Base-by-base conservation (phyloP, 2,113 vertebrate genomes). In the Pteruthius melanotis region DNA sequence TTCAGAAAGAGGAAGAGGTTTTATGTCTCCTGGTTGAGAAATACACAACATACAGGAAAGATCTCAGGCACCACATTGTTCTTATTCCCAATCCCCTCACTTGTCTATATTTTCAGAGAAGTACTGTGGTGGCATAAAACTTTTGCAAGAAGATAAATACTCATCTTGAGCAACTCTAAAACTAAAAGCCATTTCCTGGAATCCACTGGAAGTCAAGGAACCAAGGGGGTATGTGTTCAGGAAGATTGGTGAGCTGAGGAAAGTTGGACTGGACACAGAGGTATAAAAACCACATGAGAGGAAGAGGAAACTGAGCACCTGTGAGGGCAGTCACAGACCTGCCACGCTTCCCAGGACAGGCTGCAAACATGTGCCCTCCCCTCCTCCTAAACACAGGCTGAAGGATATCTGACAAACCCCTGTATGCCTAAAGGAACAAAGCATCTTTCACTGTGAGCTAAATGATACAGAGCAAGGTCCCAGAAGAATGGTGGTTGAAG, bases 291-390 rank as follows among this genome's bases (percentile, higher is more conserved):
- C 44, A 45, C 40, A 45, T 4, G 1, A 5, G 40, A 90, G 49
- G 45, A 72, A 63, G 28, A 87, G 45, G 57, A 92, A 71, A 82
- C 13, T 11, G 40, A 91, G 42, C 40, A 90, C 65, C 40, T 52
- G 11, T 53, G 31, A 65, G 53, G n/a, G 28, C 40, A 61, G n/a
- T 45, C 70, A 87, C 56, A 56, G 27, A 71, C 19, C 44, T 94
- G 33, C 12, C 47, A 54, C 19, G 28, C 72, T 53, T 49, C 68
- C 50, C 65, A 64, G 64, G 35, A 39, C 16, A 71, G 59, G 22
- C 37, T 94, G 40, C 27, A 78, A 49, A 68, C 0, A 0, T 1
- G 0, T 2, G 5, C 37, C 9, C 22, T 69, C 15, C 40, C 27
- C 13, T 72, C 14, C 74, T 89, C 68, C 70, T 89, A 53, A 72